Evolutionary conservation across 2,888 invertebrate species (phyloP), one percentile per base, ranked within the genome.

Genomic region (Tortrix viridana): DNA sequence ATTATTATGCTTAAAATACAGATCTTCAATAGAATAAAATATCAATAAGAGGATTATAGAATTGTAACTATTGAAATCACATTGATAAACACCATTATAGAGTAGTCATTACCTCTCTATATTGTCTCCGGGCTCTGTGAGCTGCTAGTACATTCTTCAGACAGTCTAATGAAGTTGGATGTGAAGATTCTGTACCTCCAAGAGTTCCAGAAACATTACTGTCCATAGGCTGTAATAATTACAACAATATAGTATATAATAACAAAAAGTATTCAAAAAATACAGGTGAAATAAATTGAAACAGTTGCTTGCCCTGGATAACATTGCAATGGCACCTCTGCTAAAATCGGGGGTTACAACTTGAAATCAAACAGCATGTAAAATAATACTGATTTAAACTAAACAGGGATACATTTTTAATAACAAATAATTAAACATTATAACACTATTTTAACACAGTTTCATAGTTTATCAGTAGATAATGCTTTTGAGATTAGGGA

Each of bases 121-220:
- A 94, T 44, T 94, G 86, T 82, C 96, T 94, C 69, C 96, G 91
- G 65, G 94, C 93, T 77, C 95, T 95, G 78, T 97, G 97, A 49
- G 94, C 93, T 37, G 93, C 83, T 20, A 97, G 80, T 84, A 97
- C 94, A 75, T 94, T 94, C 69, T 94, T 94, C 71, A 96, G 94
- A 60, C 94, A 93, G 60, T 95, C 95, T 71, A 96, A 94, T 77
- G 93, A 84, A 23, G 87, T 86, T 37, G 86, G 82, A 56, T 85
- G 82, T 16, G 86, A 80, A 43, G 84, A 76, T 53, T 88, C 88
- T 26, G 76, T 75, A 1, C 82, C 81, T 59, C 88, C 85, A 26
- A 92, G 72, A 43, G 92, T 92, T 46, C 89, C 85, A 53, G 86
- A 82, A 60, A 91, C 81, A 79, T 77, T 85, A 32, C 75, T 77